Evolutionary conservation across 2,888 invertebrate species (phyloP).

Genomic region (Schizaphis graminum): DNA sequence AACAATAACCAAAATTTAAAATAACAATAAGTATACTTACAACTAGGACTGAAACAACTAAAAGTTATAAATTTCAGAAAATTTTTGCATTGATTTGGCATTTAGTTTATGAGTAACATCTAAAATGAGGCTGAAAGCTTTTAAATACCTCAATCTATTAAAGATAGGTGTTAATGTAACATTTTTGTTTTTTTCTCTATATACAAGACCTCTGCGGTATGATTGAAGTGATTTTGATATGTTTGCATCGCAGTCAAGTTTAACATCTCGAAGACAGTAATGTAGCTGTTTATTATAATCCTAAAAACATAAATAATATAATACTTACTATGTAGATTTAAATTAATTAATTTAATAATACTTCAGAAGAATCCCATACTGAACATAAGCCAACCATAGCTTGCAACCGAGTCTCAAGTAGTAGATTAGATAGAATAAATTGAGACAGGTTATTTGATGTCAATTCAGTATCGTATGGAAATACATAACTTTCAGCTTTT

Average conservation of each 20-base stretch:
- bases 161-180: conserved; percentile 48
- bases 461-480: conserved; percentile 77
- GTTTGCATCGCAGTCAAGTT: conserved; percentile 53
- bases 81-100: conserved; percentile 42
- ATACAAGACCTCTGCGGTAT: conserved; percentile 53
- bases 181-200: conserved; percentile 50
- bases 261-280: conserved; percentile 54
- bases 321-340: background rate
- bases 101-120: conserved; percentile 61
- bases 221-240: conserved; percentile 60
- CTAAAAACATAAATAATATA: conserved; percentile 30
- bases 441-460: conserved; percentile 79
- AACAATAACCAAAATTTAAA: conserved; percentile 27
- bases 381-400: conserved; percentile 60
- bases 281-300: conserved; percentile 56
- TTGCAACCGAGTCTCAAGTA: conserved; percentile 69
- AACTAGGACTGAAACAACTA: conserved; percentile 36
- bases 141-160: conserved; percentile 57
- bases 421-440: conserved; percentile 81
- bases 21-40: background rate
- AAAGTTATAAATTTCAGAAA: conserved; percentile 51
- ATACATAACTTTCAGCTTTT: conserved; percentile 81
- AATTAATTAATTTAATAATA: conserved; percentile 7
- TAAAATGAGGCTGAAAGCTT: conserved; percentile 51
- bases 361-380: conserved; percentile 61